Evolutionary conservation across 2,113 vertebrate genomes (phyloP).

Genomic region (Cyphomyrus discorhynchus): DNA sequence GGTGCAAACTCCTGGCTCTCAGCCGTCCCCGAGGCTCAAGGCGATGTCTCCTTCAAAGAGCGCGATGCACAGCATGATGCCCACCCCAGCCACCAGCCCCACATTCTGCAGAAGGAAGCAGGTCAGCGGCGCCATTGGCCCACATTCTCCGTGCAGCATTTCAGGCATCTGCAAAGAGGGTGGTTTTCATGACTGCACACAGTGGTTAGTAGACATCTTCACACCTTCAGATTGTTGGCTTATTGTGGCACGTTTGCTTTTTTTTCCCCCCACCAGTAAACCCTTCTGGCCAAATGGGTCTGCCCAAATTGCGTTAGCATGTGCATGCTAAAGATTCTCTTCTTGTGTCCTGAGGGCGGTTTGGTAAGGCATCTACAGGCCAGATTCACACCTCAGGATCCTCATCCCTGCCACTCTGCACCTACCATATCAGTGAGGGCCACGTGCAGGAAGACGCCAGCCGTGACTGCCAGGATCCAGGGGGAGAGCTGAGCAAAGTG

Average conservation of each 20-base stretch:
- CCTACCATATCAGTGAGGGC: conserved; percentile 72
- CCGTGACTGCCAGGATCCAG: conserved; percentile 69
- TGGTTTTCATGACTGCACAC: background rate
- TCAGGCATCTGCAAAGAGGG: conserved; percentile 55
- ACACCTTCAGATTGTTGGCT: background rate
- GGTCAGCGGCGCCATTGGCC: conserved; percentile 19
- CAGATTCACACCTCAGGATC: too few relatives aligned
- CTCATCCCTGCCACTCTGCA: background rate
- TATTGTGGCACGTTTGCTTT: background rate
- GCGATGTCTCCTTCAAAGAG: conserved; percentile 62
- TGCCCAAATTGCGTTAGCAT: background rate
- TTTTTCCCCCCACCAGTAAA: background rate
- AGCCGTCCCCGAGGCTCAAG: conserved; percentile 35
- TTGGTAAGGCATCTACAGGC: background rate
- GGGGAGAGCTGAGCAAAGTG: conserved; percentile 56
- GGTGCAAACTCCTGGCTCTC: background rate
- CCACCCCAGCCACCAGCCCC: conserved; percentile 62
- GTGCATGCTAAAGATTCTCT: background rate
- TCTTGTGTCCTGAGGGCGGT: background rate
- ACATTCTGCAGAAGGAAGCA: conserved; percentile 52
- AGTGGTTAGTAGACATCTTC: background rate
- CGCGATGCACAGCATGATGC: conserved; percentile 69
- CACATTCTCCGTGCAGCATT: conserved; percentile 40
- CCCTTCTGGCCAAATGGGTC: background rate
- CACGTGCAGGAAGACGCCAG: conserved; percentile 74